These are phyloP conservation scores for Caenorhabditis panamensis DNA, from an alignment of 2,888 invertebrate genomes.

Conservation along the genomic window DNA sequence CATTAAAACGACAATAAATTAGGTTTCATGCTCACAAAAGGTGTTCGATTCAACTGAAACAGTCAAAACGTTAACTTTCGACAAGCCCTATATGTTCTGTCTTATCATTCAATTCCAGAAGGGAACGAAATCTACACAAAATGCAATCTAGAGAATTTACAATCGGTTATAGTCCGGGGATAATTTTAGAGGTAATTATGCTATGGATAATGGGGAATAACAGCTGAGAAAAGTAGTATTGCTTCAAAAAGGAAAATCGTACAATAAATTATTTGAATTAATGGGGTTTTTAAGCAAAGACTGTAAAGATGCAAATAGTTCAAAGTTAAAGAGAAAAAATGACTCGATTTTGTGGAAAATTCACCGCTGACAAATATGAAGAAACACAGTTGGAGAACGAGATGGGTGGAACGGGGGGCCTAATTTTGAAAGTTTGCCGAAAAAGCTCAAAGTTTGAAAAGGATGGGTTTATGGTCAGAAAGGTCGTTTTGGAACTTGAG, in stretches of 20 bases:
- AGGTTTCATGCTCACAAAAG: constrained; percentile 2
- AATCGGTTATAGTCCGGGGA: not conserved
- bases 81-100: constrained; percentile 2
- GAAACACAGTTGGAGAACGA: constrained; percentile 42
- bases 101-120: no score
- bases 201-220: not conserved
- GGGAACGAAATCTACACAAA: constrained; percentile 8
- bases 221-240: not conserved
- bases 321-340: not conserved
- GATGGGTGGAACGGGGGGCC: not conserved
- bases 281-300: constrained; percentile 3
- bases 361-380: constrained; percentile 50
- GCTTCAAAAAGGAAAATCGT: not conserved
- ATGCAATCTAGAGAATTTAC: constrained; percentile 1
- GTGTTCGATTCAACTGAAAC: not conserved
- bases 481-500: constrained; percentile 62
- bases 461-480: constrained; percentile 31
- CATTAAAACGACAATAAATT: constrained; percentile 37
- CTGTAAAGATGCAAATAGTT: constrained; percentile 26
- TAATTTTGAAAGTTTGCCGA: not conserved
- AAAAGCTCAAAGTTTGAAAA: not conserved
- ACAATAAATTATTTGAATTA: constrained; percentile 35
- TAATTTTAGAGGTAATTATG: not conserved
- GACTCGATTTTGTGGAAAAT: constrained; percentile 25
- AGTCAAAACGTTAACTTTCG: not conserved